Evolutionary conservation across 2,888 invertebrate genomes (phyloP).

Genomic region (Eumacrocentrus americanus): DNA sequence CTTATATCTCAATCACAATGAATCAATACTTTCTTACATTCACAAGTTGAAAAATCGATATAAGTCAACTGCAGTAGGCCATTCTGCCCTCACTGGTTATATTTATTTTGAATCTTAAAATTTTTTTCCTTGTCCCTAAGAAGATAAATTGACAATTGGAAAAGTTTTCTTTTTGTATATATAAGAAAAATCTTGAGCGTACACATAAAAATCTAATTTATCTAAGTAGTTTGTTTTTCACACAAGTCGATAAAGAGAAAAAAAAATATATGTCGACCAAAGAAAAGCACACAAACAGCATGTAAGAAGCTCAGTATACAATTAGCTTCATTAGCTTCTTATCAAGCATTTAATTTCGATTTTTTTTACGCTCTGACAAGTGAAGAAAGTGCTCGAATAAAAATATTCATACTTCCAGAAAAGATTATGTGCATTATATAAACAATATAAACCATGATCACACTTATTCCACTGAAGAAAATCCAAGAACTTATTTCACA

Average conservation of each 20-base stretch:
- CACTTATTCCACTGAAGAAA: neutral
- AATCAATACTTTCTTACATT: constrained; percentile 26
- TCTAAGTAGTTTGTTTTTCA: neutral
- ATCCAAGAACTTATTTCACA: neutral
- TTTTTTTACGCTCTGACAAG: too few relatives aligned
- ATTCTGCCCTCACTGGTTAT: neutral
- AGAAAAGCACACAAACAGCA: too few relatives aligned
- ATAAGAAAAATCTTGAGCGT: constrained; percentile 15
- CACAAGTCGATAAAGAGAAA: too few relatives aligned
- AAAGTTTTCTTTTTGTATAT: constrained; percentile 4
- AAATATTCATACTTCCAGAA: neutral
- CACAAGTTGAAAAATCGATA: constrained; percentile 13
- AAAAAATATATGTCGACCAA: too few relatives aligned
- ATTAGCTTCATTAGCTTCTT: too few relatives aligned
- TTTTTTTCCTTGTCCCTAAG: neutral
- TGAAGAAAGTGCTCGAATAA: neutral
- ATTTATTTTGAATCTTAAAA: neutral
- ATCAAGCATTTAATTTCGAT: too few relatives aligned
- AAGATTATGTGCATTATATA: neutral
- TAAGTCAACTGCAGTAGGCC: constrained; percentile 6
- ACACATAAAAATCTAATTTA: constrained; percentile 2
- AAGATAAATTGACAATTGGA: constrained; percentile 14
- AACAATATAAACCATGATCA: neutral
- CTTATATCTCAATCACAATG: constrained; percentile 16
- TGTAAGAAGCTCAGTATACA: too few relatives aligned